Conservation (phyloP, 2,888 invertebrate genomes). For the Eumerus sabulonum region DNA sequence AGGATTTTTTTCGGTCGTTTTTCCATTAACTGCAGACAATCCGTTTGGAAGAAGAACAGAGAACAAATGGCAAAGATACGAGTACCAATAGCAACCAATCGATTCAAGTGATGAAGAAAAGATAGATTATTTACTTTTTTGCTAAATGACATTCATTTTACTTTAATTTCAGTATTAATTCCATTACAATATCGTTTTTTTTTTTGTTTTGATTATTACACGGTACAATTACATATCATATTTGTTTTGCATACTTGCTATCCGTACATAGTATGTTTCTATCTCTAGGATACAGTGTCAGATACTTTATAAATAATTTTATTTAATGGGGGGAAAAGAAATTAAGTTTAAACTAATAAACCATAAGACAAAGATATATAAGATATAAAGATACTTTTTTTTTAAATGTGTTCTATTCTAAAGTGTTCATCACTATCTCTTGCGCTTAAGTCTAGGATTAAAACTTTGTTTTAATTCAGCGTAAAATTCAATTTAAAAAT, state of each 20-base stretch:
- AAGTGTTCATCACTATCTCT: no score
- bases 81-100: no score
- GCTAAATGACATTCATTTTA: slow-evolving; percentile 63
- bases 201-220: slow-evolving; percentile 40
- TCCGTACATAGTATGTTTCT: background rate
- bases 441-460: slow-evolving; percentile 15
- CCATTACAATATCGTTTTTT: slow-evolving; percentile 62
- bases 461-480: slow-evolving; percentile 49
- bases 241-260: slow-evolving; percentile 7
- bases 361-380: background rate
- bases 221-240: slow-evolving; percentile 18
- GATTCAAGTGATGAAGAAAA: background rate
- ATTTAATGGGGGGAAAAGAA: slow-evolving; percentile 32
- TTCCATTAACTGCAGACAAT: no score
- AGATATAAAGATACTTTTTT: background rate
- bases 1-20: no score
- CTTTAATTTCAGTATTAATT: slow-evolving; percentile 62
- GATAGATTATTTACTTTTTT: slow-evolving; percentile 54
- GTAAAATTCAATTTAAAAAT: background rate
- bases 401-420: background rate
- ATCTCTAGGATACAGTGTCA: slow-evolving; percentile 28
- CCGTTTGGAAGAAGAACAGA: no score
- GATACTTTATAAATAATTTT: slow-evolving; percentile 38
- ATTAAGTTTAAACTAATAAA: slow-evolving; percentile 17
- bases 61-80: no score